Conservation (phyloP, 2,888 invertebrate genomes). For the Tetranychus piercei region DNA sequence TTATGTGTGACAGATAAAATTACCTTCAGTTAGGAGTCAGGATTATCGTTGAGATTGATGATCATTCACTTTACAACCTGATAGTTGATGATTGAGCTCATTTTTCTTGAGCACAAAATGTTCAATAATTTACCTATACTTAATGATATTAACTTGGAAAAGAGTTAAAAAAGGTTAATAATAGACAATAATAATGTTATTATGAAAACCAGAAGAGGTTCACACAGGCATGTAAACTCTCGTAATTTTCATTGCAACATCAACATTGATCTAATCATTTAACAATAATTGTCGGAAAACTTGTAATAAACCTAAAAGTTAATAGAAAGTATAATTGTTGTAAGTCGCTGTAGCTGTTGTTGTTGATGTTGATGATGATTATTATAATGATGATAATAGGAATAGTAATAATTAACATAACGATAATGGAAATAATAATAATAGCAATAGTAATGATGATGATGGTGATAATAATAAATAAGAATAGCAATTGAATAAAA, state of each 20-base stretch:
- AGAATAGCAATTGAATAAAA: neutral
- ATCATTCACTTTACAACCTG: neutral
- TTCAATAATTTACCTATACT: neutral
- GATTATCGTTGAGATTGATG: neutral
- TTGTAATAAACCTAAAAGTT: neutral
- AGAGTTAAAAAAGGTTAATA: neutral
- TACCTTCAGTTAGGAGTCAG: neutral
- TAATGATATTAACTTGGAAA: neutral
- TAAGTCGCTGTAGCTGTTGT: no score
- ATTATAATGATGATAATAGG: neutral
- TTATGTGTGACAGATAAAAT: neutral
- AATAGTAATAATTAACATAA: neutral
- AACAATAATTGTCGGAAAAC: neutral
- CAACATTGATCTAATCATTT: neutral
- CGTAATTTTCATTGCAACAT: no score
- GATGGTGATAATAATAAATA: neutral
- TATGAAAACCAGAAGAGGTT: no score
- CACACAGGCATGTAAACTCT: no score
- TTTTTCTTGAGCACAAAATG: neutral
- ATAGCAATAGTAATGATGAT: neutral
- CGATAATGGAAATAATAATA: neutral
- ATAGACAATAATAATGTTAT: no score
- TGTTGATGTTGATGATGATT: neutral
- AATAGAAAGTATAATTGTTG: neutral
- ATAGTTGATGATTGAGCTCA: no score